These are phyloP conservation scores for Linepithema humile DNA, from an alignment of 1,140 invertebrate species.

Conservation along the genomic window DNA sequence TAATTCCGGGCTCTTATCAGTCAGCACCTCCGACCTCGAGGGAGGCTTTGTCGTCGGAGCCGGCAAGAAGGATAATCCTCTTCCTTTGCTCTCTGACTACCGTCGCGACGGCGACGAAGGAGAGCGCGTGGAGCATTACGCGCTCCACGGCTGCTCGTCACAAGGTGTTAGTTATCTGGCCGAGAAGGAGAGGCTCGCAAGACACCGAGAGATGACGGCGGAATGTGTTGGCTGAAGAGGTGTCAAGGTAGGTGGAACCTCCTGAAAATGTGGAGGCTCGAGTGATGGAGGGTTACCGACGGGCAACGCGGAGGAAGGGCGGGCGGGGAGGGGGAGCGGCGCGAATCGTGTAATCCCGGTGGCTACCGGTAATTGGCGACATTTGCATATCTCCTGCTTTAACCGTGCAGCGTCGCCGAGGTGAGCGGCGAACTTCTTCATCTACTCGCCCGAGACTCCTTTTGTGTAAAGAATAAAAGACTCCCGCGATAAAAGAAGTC, in stretches of 20 bases:
- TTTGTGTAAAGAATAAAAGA: neutral
- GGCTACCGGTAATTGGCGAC: slow-evolving; percentile 80
- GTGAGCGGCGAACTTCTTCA: slow-evolving; percentile 35
- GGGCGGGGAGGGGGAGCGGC: neutral
- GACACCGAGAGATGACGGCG: slow-evolving; percentile 18
- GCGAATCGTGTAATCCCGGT: slow-evolving; percentile 73
- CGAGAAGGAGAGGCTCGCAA: slow-evolving; percentile 13
- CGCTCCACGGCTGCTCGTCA: slow-evolving; percentile 56
- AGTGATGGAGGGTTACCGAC: slow-evolving; percentile 50
- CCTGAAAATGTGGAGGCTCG: slow-evolving; percentile 10
- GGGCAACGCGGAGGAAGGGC: neutral
- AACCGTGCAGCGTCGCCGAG: slow-evolving; percentile 46
- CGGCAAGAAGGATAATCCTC: slow-evolving; percentile 52
- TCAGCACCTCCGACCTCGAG: slow-evolving; percentile 63
- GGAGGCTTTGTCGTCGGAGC: slow-evolving; percentile 17
- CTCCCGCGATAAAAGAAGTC: too few species aligned
- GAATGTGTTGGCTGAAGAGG: slow-evolving; percentile 25
- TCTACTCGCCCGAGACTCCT: neutral
- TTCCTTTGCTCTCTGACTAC: slow-evolving; percentile 13
- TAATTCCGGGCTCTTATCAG: slow-evolving; percentile 70
- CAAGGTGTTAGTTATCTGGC: slow-evolving; percentile 71
- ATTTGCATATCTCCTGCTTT: slow-evolving; percentile 80
- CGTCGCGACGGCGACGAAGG: neutral
- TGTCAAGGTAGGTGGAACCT: slow-evolving; percentile 39
- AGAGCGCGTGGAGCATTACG: neutral